Base-by-base conservation (phyloP, 2,888 invertebrate genomes). In the Nebria salina region DNA sequence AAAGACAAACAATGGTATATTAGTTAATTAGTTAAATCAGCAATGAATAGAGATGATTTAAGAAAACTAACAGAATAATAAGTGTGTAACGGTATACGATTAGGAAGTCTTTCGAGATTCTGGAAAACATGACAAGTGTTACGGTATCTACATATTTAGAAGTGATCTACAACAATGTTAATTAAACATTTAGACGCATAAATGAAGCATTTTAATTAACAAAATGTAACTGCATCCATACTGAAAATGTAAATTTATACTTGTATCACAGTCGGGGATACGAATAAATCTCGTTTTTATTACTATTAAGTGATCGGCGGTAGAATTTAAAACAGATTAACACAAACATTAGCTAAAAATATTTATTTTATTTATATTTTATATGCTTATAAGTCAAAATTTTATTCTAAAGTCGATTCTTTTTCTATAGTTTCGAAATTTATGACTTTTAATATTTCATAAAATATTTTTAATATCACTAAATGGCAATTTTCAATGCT, bases 201-300 rank as follows among this genome's bases (percentile, higher is more conserved):
- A 70, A 70, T 34, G 70, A 70, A 26, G 70, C 26, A 70, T 70
- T 70, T 70, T 70, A 70, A 70, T 70, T 70, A 70, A 70, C 26
- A 70, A 70, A 25, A 70, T 70, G 34, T 25, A 70, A 34, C 34
- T 34, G 11, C 70, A 26, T 70, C 68, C 2, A 70, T 25, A 26
- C 70, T 70, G 70, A 70, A 70, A 70, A 70, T 70, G 70, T 26
- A 25, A 70, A 70, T 70, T 70, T 20, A 11, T 26, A 70, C 70
- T 54, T 54, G 54, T 54, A 54, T 54, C 54, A 54, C 54, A 11
- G 54, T 54, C 54, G 54, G 54, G 8, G 54, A 13, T 54, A 11
- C 54, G 54, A 54, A 54, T 54, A 54, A 54, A 54, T 54, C 8
- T 54, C 54, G 54, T 34, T 54, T 54, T 54, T 54, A 54, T 54